Evolutionary conservation across 2,888 invertebrate genomes (phyloP).

Genomic region (Philopedon plagiatum): DNA sequence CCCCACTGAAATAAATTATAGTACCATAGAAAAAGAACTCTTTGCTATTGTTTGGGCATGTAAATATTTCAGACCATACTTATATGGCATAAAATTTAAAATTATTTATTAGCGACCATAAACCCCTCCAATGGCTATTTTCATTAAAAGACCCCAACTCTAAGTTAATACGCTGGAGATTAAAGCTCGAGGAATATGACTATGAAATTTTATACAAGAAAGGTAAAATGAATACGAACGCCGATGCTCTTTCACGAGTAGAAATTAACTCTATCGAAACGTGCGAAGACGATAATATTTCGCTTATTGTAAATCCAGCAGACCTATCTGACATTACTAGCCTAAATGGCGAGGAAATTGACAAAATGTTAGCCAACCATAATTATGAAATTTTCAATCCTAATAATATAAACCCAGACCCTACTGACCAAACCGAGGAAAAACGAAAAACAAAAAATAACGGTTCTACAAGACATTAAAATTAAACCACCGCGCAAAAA

Average conservation of each 20-base stretch:
- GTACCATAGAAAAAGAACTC: conserved; percentile 16
- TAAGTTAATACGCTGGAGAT: conserved; percentile 45
- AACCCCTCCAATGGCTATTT: conserved; percentile 53
- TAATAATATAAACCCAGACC: too few species aligned
- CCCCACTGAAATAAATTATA: conserved; percentile 1
- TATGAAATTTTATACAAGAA: background rate
- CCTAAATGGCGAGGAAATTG: background rate
- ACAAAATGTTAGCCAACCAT: too few species aligned
- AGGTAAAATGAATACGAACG: background rate
- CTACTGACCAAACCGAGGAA: too few species aligned
- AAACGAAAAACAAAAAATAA: too few species aligned
- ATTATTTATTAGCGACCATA: conserved; percentile 52
- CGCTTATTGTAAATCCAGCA: background rate
- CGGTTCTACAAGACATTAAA: background rate
- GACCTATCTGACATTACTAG: background rate
- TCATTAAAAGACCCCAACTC: conserved; percentile 50
- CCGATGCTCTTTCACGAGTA: background rate
- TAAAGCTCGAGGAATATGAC: conserved; percentile 1
- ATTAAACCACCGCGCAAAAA: background rate
- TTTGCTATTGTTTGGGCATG: conserved; percentile 4
- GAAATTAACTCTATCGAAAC: background rate
- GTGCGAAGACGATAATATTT: background rate
- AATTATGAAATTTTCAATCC: too few species aligned
- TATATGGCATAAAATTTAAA: conserved; percentile 7
- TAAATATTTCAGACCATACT: conserved; percentile 22